Conservation (phyloP, 1,140 invertebrate species). For the Proctacanthus coquilletti region DNA sequence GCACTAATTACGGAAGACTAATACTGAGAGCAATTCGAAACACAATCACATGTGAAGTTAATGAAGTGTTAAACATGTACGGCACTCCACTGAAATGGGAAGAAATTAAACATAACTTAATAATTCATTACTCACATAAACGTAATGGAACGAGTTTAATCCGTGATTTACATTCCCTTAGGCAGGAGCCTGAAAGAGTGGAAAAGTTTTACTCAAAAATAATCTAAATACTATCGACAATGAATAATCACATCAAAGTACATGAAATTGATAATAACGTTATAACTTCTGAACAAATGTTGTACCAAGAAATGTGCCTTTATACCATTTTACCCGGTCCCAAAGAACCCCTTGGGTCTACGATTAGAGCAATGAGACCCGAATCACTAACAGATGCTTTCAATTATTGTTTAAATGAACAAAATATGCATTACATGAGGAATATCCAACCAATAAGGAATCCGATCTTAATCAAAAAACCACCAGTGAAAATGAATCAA, state of each 20-base stretch:
- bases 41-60: not conserved
- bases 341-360: conserved; percentile 7
- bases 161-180: conserved; percentile 1
- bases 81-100: not conserved
- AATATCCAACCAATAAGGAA: no score
- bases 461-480: no score
- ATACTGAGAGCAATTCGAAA: not conserved
- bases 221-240: conserved; percentile 2
- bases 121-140: conserved; percentile 5
- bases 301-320: conserved; percentile 5
- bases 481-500: no score
- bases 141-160: conserved; percentile 4
- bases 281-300: not conserved
- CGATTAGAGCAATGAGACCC: conserved; percentile 4
- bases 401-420: conserved; percentile 1
- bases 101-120: conserved; percentile 4
- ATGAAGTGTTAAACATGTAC: not conserved
- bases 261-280: conserved; percentile 2
- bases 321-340: conserved; percentile 4
- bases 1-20: not conserved
- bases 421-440: no score
- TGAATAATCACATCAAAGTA: conserved; percentile 3
- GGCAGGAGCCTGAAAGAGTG: conserved; percentile 1
- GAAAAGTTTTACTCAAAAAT: conserved; percentile 3
- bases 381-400: not conserved